These are phyloP conservation scores for Rafetus swinhoei DNA, from an alignment of 2,113 vertebrate species.

Conservation along the genomic window DNA sequence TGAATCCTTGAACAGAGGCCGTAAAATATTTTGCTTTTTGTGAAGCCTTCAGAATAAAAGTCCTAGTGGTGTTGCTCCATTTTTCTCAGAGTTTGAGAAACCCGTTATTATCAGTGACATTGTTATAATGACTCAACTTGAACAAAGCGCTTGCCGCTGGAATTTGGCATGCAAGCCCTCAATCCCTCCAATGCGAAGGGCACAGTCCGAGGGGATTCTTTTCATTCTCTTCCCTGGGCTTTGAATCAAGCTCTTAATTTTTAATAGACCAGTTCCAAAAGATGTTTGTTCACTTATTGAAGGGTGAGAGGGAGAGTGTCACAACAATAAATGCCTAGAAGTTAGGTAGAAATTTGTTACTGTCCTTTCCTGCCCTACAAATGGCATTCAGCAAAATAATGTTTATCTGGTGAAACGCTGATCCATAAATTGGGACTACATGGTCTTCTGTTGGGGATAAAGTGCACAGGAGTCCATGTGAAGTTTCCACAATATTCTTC, in stretches of 20 bases:
- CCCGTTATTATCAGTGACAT: not conserved
- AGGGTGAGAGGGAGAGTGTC: not conserved
- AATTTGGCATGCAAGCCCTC: not conserved
- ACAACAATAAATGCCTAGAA: not conserved
- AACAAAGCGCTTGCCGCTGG: not conserved
- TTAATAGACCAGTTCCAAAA: not conserved
- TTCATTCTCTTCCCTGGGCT: not conserved
- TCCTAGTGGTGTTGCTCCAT: not conserved
- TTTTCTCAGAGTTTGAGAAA: not conserved
- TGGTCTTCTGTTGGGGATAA: not conserved
- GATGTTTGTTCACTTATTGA: not conserved
- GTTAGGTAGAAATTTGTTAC: accelerated
- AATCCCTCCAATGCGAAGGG: not conserved
- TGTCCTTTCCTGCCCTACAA: not conserved
- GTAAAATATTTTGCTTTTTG: not conserved
- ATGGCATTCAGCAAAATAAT: not conserved
- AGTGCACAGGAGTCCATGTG: not conserved
- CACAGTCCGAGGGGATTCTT: not conserved
- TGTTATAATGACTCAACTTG: not conserved
- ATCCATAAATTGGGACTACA: not conserved
- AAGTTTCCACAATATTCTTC: not conserved
- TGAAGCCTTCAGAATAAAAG: not conserved
- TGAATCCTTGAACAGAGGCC: not conserved
- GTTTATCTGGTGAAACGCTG: not conserved
- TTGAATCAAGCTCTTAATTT: not conserved